Percentiles rank a stretch among this genome's conserved stretches.
These are phyloP conservation scores for Thymelicus acteon DNA, from an alignment of 2,888 invertebrate genomes.

Conservation along the genomic window DNA sequence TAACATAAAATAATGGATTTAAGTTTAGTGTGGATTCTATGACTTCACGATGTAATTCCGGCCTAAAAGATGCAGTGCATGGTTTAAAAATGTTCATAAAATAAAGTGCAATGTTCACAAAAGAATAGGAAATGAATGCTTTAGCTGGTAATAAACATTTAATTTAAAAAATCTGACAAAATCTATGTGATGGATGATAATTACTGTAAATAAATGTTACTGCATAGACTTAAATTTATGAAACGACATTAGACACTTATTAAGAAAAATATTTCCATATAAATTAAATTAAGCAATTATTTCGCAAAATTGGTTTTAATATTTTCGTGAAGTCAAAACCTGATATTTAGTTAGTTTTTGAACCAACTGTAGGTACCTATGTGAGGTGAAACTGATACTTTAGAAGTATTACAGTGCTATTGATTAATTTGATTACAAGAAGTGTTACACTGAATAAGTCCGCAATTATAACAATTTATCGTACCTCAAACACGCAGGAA, in stretches of 20 bases:
- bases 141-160: slow-evolving; percentile 16
- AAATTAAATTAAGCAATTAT: slow-evolving; percentile 17
- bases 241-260: slow-evolving; percentile 22
- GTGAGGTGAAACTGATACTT: neutral
- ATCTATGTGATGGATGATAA: slow-evolving; percentile 36
- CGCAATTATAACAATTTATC: neutral
- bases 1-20: neutral
- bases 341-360: slow-evolving; percentile 6
- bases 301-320: slow-evolving; percentile 3
- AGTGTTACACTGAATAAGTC: neutral
- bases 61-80: slow-evolving; percentile 35
- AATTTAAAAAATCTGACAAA: slow-evolving; percentile 23
- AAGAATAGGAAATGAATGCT: slow-evolving; percentile 22
- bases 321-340: slow-evolving; percentile 14
- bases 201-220: slow-evolving; percentile 33
- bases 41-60: slow-evolving; percentile 40
- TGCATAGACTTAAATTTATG: slow-evolving; percentile 22
- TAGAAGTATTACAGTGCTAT: neutral
- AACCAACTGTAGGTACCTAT: neutral
- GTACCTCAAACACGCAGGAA: slow-evolving; percentile 1
- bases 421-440: neutral
- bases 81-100: slow-evolving; percentile 19
- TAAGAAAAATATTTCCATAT: slow-evolving; percentile 23
- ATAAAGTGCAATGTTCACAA: slow-evolving; percentile 22
- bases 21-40: slow-evolving; percentile 27